Percentiles rank a stretch among this genome's conserved stretches.
Conservation (phyloP, 1,140 invertebrate species). For the Papilio glaucus region DNA sequence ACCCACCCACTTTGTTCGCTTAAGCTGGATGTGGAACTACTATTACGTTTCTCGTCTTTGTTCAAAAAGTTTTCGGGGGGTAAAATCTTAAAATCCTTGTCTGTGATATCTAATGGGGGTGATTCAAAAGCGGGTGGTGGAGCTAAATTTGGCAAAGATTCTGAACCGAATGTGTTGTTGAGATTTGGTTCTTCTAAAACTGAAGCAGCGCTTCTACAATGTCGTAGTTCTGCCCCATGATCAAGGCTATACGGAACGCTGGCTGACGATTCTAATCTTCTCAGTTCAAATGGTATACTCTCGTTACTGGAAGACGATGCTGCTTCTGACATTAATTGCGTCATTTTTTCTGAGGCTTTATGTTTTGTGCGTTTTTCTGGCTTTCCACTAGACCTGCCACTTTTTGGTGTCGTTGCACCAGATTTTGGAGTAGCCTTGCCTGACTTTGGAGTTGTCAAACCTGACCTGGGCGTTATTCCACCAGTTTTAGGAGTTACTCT, state of each 20-base stretch:
- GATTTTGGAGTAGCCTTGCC: slow-evolving; percentile 74
- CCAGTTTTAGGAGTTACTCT: slow-evolving; percentile 75
- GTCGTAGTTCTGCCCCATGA: slow-evolving; percentile 82
- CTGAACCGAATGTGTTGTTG: slow-evolving; percentile 81
- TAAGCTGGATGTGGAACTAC: slow-evolving; percentile 87
- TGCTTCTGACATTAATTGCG: slow-evolving; percentile 80
- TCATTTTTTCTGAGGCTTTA: slow-evolving; percentile 81
- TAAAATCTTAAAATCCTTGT: slow-evolving; percentile 82
- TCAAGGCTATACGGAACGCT: slow-evolving; percentile 85
- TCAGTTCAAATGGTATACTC: slow-evolving; percentile 79
- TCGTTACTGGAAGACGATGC: slow-evolving; percentile 82
- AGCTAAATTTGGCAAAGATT: slow-evolving; percentile 86
- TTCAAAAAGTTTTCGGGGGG: slow-evolving; percentile 80
- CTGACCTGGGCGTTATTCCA: slow-evolving; percentile 70
- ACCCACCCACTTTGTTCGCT: slow-evolving; percentile 92
- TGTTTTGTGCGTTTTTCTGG: slow-evolving; percentile 79
- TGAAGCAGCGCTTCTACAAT: slow-evolving; percentile 86
- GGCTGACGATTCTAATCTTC: slow-evolving; percentile 83
- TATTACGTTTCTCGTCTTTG: slow-evolving; percentile 74
- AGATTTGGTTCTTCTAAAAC: slow-evolving; percentile 81
- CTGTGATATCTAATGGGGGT: slow-evolving; percentile 79
- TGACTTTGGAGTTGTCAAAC: slow-evolving; percentile 73
- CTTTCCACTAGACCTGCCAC: slow-evolving; percentile 75
- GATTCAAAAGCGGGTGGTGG: slow-evolving; percentile 84
- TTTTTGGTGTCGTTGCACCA: slow-evolving; percentile 72